A percentile compares a stretch with the other conserved stretches of the same genome.
Evolutionary conservation across 1,140 invertebrate genomes (phyloP).

Genomic region (Manduca sexta): DNA sequence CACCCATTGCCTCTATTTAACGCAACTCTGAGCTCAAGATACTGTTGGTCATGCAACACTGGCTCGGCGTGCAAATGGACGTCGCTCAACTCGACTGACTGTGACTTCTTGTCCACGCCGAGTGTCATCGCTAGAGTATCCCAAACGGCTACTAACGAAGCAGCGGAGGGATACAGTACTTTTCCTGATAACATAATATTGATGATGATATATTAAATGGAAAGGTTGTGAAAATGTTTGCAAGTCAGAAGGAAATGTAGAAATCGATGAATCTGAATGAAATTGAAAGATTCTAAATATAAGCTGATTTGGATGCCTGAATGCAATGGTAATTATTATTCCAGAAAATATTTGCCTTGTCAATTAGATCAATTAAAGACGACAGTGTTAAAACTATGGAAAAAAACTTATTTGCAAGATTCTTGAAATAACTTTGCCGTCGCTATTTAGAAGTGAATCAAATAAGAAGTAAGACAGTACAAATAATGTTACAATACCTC

Average conservation of each 20-base stretch:
- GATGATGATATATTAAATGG: no score
- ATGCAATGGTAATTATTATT: no score
- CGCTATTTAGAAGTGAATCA: neutral
- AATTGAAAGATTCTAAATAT: no score
- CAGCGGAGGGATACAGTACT: conserved; percentile 34
- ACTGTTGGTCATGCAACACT: neutral
- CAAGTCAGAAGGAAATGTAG: no score
- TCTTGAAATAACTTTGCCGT: neutral
- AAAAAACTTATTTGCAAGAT: neutral
- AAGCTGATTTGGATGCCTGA: no score
- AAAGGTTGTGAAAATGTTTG: no score
- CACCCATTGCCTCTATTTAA: conserved; percentile 8
- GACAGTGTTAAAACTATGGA: neutral
- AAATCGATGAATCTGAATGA: no score
- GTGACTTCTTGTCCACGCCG: conserved; percentile 11
- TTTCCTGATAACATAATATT: conserved; percentile 23
- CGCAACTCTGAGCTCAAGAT: neutral
- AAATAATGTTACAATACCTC: conserved; percentile 21
- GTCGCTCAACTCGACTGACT: conserved; percentile 29
- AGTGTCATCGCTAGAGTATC: conserved; percentile 40
- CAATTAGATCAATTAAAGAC: no score
- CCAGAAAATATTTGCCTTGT: no score
- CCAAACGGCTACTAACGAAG: conserved; percentile 36
- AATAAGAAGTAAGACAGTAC: neutral
- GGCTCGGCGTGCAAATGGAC: conserved; percentile 21